phyloP scores from a whole-genome alignment of 2,888 invertebrate species.

The Nomada ferruginata region DNA sequence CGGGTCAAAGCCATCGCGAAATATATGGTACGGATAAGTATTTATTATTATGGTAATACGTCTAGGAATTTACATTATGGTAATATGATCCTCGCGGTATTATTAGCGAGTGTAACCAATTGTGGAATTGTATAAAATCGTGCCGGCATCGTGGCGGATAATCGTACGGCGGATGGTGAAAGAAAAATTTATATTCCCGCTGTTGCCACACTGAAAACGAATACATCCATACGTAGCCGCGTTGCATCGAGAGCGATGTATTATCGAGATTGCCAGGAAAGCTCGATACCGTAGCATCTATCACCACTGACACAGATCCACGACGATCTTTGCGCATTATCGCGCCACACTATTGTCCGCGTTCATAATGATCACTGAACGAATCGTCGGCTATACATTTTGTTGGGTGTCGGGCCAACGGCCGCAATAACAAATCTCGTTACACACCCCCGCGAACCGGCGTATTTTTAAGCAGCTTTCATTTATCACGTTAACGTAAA shows the following conservation, averaged over 20 bases:
- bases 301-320: constrained; percentile 46
- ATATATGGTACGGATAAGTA: no score
- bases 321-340: constrained; percentile 40
- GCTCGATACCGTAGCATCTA: constrained; percentile 36
- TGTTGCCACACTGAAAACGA: no score
- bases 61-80: no score
- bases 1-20: no score
- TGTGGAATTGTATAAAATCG: no score
- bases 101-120: no score
- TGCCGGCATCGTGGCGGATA: no score
- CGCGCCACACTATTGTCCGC: constrained; percentile 42
- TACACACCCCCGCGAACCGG: not conserved
- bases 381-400: constrained; percentile 58
- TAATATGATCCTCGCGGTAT: no score
- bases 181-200: no score
- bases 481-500: constrained; percentile 70
- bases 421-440: constrained; percentile 15
- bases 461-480: constrained; percentile 64
- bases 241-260: not conserved
- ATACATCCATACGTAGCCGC: no score
- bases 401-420: constrained; percentile 3
- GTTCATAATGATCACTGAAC: constrained; percentile 61
- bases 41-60: no score
- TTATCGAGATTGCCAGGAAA: constrained; percentile 32
- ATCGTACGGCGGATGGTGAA: no score